Conservation (phyloP, 2,888 invertebrate species). For the Drepanosiphum platanoidis region DNA sequence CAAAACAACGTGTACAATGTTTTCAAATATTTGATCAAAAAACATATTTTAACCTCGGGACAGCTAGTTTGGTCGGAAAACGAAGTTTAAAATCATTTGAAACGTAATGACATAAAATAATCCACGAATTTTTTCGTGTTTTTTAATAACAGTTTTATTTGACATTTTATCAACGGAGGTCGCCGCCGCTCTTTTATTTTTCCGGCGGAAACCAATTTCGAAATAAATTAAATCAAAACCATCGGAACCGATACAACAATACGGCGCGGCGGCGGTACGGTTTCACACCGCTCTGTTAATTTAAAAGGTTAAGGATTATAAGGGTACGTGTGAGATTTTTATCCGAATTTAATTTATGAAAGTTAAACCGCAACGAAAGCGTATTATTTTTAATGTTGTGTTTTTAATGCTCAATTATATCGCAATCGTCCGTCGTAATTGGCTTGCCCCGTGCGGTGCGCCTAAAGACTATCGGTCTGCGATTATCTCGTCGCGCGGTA, state of each 20-base stretch:
- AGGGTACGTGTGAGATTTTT: background rate
- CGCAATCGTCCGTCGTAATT: background rate
- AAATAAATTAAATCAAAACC: background rate
- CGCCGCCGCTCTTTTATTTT: too few relatives aligned
- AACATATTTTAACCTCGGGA: too few relatives aligned
- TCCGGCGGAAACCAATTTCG: background rate
- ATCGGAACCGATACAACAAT: background rate
- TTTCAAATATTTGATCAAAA: too few relatives aligned
- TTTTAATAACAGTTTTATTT: too few relatives aligned
- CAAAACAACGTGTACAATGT: too few relatives aligned
- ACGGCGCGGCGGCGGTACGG: too few relatives aligned
- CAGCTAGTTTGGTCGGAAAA: too few relatives aligned
- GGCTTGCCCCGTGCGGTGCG: too few relatives aligned
- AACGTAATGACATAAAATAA: too few relatives aligned
- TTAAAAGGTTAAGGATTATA: background rate
- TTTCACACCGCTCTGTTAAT: background rate
- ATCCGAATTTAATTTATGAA: background rate
- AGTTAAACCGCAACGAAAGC: background rate
- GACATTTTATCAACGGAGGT: too few relatives aligned
- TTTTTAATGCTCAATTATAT: background rate
- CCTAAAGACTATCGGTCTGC: background rate
- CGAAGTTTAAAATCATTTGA: too few relatives aligned
- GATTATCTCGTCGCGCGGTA: background rate
- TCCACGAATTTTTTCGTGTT: too few relatives aligned
- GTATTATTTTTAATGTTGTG: background rate